These are phyloP conservation scores for Excalfactoria chinensis DNA, from an alignment of 2,113 vertebrate genomes.

Conservation along the genomic window DNA sequence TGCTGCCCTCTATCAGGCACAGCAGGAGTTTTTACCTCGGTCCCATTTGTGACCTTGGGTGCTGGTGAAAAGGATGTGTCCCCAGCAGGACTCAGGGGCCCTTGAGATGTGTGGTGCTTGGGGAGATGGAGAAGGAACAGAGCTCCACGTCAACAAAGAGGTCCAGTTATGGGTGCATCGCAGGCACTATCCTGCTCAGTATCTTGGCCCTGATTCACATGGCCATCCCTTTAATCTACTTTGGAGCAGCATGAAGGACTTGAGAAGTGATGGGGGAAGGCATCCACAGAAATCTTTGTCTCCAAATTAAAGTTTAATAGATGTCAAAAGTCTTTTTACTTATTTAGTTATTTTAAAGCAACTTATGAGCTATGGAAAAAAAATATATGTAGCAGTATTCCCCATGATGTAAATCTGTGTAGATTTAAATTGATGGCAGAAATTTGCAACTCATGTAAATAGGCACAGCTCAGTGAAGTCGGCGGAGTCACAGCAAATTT, in stretches of 20 bases:
- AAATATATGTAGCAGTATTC: background rate
- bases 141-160: accelerated
- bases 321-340: background rate
- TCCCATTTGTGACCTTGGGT: accelerated
- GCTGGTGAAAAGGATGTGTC: background rate
- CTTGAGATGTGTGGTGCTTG: background rate
- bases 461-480: background rate
- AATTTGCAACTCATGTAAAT: slow-evolving; percentile 33
- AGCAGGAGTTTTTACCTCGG: background rate
- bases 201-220: accelerated
- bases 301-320: background rate
- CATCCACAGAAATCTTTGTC: background rate
- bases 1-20: background rate
- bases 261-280: background rate
- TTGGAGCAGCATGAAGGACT: background rate
- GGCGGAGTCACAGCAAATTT: background rate
- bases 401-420: background rate
- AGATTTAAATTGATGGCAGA: slow-evolving; percentile 21
- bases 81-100: background rate
- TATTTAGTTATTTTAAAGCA: background rate
- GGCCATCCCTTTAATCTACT: background rate
- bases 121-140: background rate
- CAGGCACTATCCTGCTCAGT: background rate
- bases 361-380: background rate
- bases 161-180: background rate